Evolutionary conservation across 2,113 vertebrate genomes (phyloP).

Genomic region (Chlorodrepanis virens): DNA sequence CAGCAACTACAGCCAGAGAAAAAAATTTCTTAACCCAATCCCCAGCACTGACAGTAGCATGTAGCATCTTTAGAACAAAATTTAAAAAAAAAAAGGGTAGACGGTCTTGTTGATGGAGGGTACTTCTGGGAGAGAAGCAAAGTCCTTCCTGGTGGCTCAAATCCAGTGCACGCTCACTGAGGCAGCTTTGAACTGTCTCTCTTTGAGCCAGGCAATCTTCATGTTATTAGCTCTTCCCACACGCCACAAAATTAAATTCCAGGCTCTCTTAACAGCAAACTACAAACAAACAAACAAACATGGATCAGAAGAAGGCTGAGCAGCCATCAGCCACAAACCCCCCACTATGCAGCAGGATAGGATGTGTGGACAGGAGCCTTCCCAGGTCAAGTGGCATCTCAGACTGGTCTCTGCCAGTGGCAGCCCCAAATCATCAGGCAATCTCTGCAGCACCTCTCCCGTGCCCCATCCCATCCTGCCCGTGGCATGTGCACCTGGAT

Average conservation of each 20-base stretch:
- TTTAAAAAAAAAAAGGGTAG: too few relatives aligned
- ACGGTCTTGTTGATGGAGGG: background rate
- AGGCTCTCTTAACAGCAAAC: background rate
- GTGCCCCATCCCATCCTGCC: background rate
- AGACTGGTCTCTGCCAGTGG: fast-evolving
- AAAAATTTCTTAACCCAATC: background rate
- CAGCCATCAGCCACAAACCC: background rate
- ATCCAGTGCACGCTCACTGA: fast-evolving
- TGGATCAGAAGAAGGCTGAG: background rate
- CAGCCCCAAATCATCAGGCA: background rate
- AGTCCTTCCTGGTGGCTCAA: background rate
- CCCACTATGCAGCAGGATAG: background rate
- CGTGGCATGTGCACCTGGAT: background rate
- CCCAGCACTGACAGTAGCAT: background rate
- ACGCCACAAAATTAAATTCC: background rate
- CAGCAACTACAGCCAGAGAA: background rate
- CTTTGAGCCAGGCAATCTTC: background rate
- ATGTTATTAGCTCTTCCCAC: background rate
- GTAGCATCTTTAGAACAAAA: background rate
- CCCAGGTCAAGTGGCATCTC: background rate
- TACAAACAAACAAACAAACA: slow-evolving; percentile 32
- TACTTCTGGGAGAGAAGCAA: background rate
- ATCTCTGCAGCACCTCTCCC: too few relatives aligned
- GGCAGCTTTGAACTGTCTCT: background rate
- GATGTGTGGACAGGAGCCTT: background rate